Conservation (phyloP, 2,113 vertebrate genomes). For the Poeciliopsis turrubarensis region DNA sequence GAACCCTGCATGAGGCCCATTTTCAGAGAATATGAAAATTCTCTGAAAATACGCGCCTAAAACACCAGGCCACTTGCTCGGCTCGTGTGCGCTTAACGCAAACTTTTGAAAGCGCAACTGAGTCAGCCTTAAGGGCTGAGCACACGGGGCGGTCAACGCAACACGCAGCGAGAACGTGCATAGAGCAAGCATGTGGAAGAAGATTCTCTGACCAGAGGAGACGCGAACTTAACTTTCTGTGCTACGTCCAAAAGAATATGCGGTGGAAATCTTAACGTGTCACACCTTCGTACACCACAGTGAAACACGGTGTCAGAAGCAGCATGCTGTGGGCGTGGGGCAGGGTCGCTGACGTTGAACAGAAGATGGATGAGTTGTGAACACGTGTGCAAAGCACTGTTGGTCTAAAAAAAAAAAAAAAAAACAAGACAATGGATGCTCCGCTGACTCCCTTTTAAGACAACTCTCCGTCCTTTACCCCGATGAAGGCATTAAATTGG, state of each 20-base stretch:
- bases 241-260: background rate
- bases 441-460: background rate
- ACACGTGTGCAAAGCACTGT: background rate
- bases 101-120: no score
- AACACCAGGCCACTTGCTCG: no score
- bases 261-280: background rate
- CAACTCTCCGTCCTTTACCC: background rate
- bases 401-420: no score
- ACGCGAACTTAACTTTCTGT: background rate
- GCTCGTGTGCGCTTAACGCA: background rate
- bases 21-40: no score
- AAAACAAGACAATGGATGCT: background rate
- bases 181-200: background rate
- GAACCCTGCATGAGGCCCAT: no score
- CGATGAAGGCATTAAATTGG: slow-evolving; percentile 11
- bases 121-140: no score
- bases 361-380: background rate
- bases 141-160: no score
- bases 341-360: background rate
- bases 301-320: background rate
- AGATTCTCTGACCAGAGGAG: background rate
- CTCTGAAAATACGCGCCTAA: no score
- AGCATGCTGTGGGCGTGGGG: background rate
- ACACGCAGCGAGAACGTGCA: background rate
- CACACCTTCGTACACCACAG: background rate